Conservation (phyloP, 2,113 vertebrate genomes). For the Serilophus lunatus region DNA sequence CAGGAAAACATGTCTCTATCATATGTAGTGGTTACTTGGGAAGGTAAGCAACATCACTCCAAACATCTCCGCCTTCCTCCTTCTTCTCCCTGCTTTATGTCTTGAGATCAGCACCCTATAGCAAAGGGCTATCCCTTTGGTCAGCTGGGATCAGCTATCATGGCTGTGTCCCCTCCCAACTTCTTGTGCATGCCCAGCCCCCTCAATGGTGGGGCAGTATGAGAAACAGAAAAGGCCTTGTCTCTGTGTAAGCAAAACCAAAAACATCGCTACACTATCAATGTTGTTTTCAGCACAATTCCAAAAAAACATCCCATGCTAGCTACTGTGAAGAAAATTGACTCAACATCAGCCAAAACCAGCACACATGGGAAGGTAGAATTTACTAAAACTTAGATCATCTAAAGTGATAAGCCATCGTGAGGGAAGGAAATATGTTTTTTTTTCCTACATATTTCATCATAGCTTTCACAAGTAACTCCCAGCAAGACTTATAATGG, state of each 20-base stretch:
- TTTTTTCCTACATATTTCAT: not conserved
- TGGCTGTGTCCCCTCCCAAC: not conserved
- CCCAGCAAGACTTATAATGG: not conserved
- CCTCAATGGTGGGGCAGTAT: not conserved
- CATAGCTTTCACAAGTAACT: not conserved
- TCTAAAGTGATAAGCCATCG: not conserved
- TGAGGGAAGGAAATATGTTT: not conserved
- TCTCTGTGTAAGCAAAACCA: not conserved
- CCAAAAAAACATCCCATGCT: not conserved
- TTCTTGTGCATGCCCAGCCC: not conserved
- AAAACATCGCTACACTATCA: not conserved
- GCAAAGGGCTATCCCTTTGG: not conserved
- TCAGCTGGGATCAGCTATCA: no score
- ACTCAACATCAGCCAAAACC: not conserved
- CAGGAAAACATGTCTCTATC: not conserved
- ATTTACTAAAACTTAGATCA: not conserved
- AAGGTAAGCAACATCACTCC: not conserved
- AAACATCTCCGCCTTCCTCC: not conserved
- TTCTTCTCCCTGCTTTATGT: not conserved
- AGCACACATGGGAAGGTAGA: not conserved
- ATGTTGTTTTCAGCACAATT: not conserved
- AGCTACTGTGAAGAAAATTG: not conserved
- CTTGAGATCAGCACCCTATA: not conserved
- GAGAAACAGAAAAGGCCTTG: not conserved
- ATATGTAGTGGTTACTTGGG: not conserved